These are phyloP conservation scores for Eupeodes latifasciatus DNA, from an alignment of 2,888 invertebrate genomes.

Conservation along the genomic window DNA sequence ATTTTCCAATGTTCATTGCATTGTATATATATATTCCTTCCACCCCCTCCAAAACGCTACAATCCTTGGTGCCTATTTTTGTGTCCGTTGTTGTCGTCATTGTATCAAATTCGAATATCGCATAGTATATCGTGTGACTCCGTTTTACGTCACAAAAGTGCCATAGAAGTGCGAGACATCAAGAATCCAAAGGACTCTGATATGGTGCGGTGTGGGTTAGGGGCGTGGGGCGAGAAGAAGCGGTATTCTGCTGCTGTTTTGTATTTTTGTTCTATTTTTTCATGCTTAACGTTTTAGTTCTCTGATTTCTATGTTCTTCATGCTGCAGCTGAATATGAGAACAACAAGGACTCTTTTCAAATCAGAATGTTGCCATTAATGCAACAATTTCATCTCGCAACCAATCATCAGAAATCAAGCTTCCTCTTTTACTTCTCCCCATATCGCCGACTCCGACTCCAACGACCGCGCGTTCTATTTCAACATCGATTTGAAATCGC, in stretches of 20 bases:
- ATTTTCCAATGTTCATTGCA: conserved; percentile 52
- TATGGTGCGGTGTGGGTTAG: not conserved
- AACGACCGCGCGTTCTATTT: conserved; percentile 28
- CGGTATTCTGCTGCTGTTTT: not conserved
- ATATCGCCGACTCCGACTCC: not conserved
- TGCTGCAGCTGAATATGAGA: conserved; percentile 72
- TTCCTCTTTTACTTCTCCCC: not conserved
- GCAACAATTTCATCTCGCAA: conserved; percentile 75
- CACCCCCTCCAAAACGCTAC: not conserved
- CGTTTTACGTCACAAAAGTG: conserved; percentile 66
- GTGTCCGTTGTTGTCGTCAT: not conserved
- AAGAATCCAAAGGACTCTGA: not conserved
- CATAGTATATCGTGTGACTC: conserved; percentile 51
- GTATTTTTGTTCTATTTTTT: conserved; percentile 21
- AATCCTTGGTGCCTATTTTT: not conserved
- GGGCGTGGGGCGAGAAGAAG: not conserved
- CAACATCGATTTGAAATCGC: conserved; percentile 67
- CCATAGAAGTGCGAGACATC: conserved; percentile 49
- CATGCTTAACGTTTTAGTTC: conserved; percentile 30
- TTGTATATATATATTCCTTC: not conserved
- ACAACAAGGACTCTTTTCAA: conserved; percentile 73
- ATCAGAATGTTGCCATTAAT: conserved; percentile 76
- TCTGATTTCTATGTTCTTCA: conserved; percentile 57
- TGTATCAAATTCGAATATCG: conserved; percentile 4
- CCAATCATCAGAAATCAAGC: conserved; percentile 64